Evolutionary conservation across 2,113 vertebrate genomes (phyloP), one percentile per base, ranked within the genome.

Genomic region (Thinocorus orbignyianus): DNA sequence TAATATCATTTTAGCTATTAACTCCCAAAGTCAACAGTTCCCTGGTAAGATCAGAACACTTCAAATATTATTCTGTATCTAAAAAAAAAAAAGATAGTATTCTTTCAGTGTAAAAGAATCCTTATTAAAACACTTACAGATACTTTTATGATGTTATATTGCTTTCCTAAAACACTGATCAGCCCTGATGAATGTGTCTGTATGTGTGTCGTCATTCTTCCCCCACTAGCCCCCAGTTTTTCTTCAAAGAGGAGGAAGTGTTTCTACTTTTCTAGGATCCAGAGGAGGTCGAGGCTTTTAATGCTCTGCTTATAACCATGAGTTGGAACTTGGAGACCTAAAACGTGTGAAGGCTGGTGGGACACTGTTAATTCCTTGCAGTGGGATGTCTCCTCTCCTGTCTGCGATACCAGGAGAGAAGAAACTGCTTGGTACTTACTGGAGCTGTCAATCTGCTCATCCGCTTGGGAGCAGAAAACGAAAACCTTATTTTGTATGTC

Each of bases 21-120:
- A 84, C 91, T 94, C 86, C 91, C 91, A 96, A 96, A 96, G 89
- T 97, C 95, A 97, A 97, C 93, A 95, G 72, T 91, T 81, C 87
- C 95, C 93, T 92, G 85, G 86, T 64, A 96, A 94, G 95, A 92
- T 95, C 87, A 95, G 86, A 97, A 68, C 72, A 92, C 61, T 95
- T 88, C 69, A 94, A 93, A 91, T 51, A 80, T 77, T 95, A 74
- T 37, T 79, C 60, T 35, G 11, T 33, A 51, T 68, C 41, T 11
- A 41, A 41, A 41, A 69, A 90, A 73, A 64, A 58, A 51, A 58
- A 39, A 28, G n/a, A 16, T 18, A 20, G 8, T 70, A 26, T 87
- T 85, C 91, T 95, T 95, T 81, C 51, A 85, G 35, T 80, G 65
- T 80, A 86, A 90, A 88, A 88, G 69, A 94, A 84, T 19, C 20